phyloP scores from a whole-genome alignment of 1,140 invertebrate genomes.

The Samia ricini region DNA sequence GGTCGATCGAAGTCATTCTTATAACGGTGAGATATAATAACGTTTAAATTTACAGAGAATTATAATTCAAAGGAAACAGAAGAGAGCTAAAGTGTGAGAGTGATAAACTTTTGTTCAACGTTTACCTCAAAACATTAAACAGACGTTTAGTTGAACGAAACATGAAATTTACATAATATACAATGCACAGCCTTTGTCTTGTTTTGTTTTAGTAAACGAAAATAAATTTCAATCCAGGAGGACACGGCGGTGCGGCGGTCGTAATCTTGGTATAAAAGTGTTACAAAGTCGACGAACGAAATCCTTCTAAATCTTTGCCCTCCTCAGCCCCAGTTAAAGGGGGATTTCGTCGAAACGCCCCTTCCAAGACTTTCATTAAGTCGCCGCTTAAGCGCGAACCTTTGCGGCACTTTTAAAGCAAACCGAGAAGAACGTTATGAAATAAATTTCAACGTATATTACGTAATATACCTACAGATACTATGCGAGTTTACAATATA shows the following conservation, averaged over 20 bases:
- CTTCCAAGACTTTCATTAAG: conserved; percentile 32
- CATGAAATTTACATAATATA: conserved; percentile 1
- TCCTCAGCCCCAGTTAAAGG: conserved; percentile 21
- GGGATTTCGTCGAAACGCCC: conserved; percentile 28
- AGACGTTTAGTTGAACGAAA: not conserved
- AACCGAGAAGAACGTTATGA: conserved; percentile 16
- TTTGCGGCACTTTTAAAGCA: conserved; percentile 19
- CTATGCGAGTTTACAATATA: no score
- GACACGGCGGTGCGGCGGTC: conserved; percentile 8
- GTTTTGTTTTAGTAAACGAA: conserved; percentile 6
- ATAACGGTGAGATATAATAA: no score
- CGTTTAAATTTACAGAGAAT: not conserved
- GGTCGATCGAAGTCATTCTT: no score
- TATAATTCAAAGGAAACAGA: not conserved
- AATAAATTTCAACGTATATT: conserved; percentile 12
- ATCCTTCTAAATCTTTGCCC: conserved; percentile 30
- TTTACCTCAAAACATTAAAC: not conserved
- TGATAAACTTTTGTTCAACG: not conserved
- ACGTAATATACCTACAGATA: not conserved
- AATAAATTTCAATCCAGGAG: conserved; percentile 26
- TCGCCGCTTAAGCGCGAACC: conserved; percentile 25
- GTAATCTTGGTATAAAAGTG: conserved; percentile 25
- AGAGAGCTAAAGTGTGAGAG: not conserved
- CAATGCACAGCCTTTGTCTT: not conserved
- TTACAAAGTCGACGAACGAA: conserved; percentile 26